Evolutionary conservation across 2,797 vertebrate genomes (phyloP).

Genomic region (Ceryle rudis): DNA sequence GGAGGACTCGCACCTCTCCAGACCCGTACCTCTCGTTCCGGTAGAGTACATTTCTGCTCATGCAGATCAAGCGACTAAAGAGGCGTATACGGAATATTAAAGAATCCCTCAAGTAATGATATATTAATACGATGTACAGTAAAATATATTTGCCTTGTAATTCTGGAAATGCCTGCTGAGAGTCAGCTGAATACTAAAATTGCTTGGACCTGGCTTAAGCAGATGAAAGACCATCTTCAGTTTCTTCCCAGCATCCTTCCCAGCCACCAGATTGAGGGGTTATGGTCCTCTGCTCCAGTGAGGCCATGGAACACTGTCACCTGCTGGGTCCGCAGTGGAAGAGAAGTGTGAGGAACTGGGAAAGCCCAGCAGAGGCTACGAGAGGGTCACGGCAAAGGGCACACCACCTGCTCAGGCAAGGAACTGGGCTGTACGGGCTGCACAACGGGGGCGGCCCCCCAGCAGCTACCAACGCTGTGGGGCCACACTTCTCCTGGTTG

Average conservation of each 20-base stretch:
- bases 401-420: fast-evolving
- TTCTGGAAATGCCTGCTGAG: not conserved
- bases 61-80: fast-evolving
- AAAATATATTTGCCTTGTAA: not conserved
- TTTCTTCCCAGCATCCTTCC: not conserved
- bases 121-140: not conserved
- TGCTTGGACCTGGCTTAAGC: not conserved
- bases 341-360: fast-evolving
- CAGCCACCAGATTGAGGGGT: fast-evolving
- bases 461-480: fast-evolving
- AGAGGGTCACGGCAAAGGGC: not conserved
- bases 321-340: not conserved
- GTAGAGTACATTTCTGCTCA: not conserved
- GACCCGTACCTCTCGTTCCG: fast-evolving
- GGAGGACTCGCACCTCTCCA: not conserved
- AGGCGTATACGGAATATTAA: not conserved
- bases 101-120: not conserved
- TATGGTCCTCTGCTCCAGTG: fast-evolving
- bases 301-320: fast-evolving
- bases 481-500: not conserved
- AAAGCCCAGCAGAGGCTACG: fast-evolving
- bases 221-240: not conserved
- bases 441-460: not conserved
- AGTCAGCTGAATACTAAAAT: not conserved
- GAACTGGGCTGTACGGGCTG: not conserved